Base-by-base conservation (phyloP, 2,888 invertebrate genomes). In the Theretra japonica region DNA sequence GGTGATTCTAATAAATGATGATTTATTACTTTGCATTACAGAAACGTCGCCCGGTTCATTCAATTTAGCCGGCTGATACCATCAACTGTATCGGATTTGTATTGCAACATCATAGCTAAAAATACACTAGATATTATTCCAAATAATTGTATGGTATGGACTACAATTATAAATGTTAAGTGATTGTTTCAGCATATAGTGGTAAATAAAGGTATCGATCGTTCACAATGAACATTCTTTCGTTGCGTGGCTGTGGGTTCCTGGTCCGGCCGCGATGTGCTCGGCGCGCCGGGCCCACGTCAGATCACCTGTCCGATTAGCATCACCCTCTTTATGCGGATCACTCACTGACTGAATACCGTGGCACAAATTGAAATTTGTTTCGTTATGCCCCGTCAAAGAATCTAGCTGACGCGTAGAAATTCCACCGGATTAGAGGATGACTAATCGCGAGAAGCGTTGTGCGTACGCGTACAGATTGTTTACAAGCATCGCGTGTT, bases 241-340 rank as follows among this genome's bases (percentile, higher is more conserved):
- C 82, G 77, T 82, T 79, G 81, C 79, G 79, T 81, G 25, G 80
- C 53, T 6, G 53, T 7, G 53, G 81, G 74, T 79, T 77, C 74
- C 74, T 76, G 75, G 76, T 79, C 79, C 81, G 73, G 79, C 80
- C 74, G 78, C 73, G 73, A 79, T 80, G 79, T 77, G 79, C 78
- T 79, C 82, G 82, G 76, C 75, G 77, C 76, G 80, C 75, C 73
- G 41, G 75, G 82, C 86, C 85, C 86, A 82, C 86, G 90, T 91
- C 92, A 88, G 83, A 88, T 88, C 91, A 90, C 88, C 94, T 94
- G 94, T 93, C 94, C 90, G 93, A 93, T 91, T 93, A 92, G 87
- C 89, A 93, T 94, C 93, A 92, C 89, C 89, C 89, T 86, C 84
- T 88, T 88, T 89, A 87, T 90, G 84, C 87, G 87, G 90, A 90